Conservation (phyloP, 2,797 vertebrate species). For the Anisognathus igniventris region DNA sequence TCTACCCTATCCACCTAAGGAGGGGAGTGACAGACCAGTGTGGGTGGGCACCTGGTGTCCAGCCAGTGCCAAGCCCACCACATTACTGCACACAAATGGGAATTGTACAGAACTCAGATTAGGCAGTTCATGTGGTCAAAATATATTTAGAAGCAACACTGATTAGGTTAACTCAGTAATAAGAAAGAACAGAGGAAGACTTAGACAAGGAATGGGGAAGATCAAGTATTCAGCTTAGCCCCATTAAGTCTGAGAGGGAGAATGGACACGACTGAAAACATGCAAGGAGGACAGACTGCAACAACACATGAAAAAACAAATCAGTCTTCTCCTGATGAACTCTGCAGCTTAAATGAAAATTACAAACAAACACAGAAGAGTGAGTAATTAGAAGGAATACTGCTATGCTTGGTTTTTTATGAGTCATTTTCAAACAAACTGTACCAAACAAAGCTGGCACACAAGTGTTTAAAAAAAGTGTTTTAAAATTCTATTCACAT, state of each 20-base stretch:
- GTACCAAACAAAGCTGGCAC: background rate
- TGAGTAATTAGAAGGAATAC: background rate
- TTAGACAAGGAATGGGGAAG: background rate
- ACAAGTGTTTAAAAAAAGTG: background rate
- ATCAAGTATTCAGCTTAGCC: background rate
- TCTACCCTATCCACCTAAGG: background rate
- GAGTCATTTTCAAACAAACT: background rate
- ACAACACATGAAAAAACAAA: background rate
- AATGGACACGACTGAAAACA: background rate
- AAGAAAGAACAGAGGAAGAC: conserved; percentile 9
- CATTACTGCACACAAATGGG: background rate
- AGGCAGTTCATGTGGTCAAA: background rate
- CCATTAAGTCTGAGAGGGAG: background rate
- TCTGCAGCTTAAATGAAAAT: background rate
- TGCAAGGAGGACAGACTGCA: fast-evolving
- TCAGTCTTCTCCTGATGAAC: background rate
- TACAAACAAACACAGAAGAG: background rate
- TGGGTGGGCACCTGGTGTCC: background rate
- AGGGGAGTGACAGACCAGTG: fast-evolving
- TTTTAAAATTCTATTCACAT: background rate
- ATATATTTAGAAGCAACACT: conserved; percentile 46
- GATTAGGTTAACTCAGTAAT: conserved; percentile 49
- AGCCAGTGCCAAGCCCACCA: background rate
- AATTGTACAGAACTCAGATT: background rate
- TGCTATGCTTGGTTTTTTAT: background rate